A percentile compares a stretch with the other conserved stretches of the same genome.
Evolutionary conservation across 64 coral and sea anemone genomes (phyloP).

Genomic region (Platygyra sinensis): DNA sequence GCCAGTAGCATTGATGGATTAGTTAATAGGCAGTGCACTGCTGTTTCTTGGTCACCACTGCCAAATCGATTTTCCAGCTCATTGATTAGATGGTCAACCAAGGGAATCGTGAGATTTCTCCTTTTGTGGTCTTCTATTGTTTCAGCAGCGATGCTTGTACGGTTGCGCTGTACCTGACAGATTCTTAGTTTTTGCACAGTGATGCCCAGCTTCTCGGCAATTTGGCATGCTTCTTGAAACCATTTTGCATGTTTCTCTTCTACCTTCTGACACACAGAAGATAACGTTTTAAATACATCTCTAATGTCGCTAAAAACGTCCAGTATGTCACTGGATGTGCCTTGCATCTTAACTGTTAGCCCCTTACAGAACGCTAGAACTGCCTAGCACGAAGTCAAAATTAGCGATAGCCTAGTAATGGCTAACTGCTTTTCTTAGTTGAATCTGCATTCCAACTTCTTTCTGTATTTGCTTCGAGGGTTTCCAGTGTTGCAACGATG

Average conservation of each 20-base stretch:
- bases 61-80: too few species aligned
- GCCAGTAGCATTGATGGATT: too few species aligned
- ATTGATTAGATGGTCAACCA: constrained; percentile 32
- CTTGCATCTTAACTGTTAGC: constrained; percentile 85
- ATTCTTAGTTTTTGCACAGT: constrained; percentile 55
- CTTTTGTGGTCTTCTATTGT: constrained; percentile 31
- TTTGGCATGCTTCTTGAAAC: constrained; percentile 78
- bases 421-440: constrained; percentile 76
- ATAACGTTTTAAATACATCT: constrained; percentile 49
- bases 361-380: constrained; percentile 61
- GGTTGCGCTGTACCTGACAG: constrained; percentile 42
- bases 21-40: too few species aligned
- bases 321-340: constrained; percentile 75
- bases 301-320: constrained; percentile 26
- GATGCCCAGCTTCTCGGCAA: constrained; percentile 76
- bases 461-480: constrained; percentile 73
- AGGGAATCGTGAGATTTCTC: neutral
- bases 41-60: too few species aligned
- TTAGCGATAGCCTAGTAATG: too few species aligned
- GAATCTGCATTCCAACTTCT: constrained; percentile 87
- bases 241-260: constrained; percentile 77
- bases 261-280: constrained; percentile 73
- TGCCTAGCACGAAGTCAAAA: too few species aligned
- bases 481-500: constrained; percentile 70
- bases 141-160: constrained; percentile 33